Percentiles rank a stretch among this genome's conserved stretches.
Evolutionary conservation across 2,113 vertebrate genomes (phyloP).

Genomic region (Sylvilagus bachmani): DNA sequence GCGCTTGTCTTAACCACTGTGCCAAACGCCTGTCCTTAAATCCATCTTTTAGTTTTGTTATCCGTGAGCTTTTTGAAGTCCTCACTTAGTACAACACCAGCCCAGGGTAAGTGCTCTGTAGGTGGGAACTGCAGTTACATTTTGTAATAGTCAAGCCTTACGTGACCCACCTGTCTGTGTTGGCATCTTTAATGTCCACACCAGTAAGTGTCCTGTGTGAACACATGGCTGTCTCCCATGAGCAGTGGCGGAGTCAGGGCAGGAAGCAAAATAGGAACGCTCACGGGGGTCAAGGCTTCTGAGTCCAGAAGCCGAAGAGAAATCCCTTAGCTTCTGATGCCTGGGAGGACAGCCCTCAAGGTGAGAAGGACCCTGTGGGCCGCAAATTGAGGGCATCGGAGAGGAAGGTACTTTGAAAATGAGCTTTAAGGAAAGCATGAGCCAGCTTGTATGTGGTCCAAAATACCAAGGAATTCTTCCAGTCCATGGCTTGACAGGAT

Average conservation of each 20-base stretch:
- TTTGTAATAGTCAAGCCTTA: no score
- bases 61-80: no score
- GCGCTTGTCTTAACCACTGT: no score
- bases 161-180: fast-evolving
- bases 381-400: neutral
- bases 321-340: fast-evolving
- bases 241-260: constrained; percentile 62
- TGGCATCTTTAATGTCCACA: fast-evolving
- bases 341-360: fast-evolving
- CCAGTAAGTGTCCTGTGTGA: fast-evolving
- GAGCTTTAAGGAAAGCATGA: neutral
- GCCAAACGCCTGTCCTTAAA: no score
- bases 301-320: no score
- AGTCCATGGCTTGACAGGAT: neutral
- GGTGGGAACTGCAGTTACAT: neutral
- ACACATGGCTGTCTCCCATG: neutral
- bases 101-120: fast-evolving
- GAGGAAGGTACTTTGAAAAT: neutral
- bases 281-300: fast-evolving
- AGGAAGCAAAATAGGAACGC: constrained; percentile 41
- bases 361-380: fast-evolving
- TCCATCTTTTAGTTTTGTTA: no score
- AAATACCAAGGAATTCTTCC: neutral
- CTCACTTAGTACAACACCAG: neutral
- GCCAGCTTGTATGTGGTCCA: constrained; percentile 47